These are phyloP conservation scores for Poeciliopsis prolifica DNA, from an alignment of 2,113 vertebrate genomes.

Conservation along the genomic window DNA sequence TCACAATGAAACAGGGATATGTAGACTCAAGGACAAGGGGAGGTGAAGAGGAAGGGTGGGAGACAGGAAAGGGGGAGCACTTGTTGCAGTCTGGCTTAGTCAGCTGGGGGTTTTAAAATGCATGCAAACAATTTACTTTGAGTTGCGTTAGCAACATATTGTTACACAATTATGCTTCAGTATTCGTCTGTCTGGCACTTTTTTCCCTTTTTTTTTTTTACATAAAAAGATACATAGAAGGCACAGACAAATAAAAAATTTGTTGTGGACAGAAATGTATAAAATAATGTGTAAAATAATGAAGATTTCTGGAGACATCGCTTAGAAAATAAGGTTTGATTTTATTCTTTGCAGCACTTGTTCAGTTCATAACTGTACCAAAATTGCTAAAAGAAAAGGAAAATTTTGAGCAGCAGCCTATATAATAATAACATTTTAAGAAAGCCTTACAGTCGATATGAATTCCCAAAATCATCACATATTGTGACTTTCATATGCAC, in stretches of 20 bases:
- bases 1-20: conserved; percentile 8
- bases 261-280: too few species aligned
- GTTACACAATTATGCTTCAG: background rate
- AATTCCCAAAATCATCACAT: too few species aligned
- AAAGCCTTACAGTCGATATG: too few species aligned
- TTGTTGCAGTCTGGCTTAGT: background rate
- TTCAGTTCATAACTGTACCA: too few species aligned
- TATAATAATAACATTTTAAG: too few species aligned
- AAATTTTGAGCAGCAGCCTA: too few species aligned
- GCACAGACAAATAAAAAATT: too few species aligned
- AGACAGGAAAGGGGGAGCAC: conserved; percentile 23
- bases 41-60: conserved; percentile 26
- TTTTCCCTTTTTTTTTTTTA: too few species aligned
- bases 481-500: too few species aligned
- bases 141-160: background rate
- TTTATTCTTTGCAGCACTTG: background rate
- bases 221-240: too few species aligned
- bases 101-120: conserved; percentile 2
- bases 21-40: conserved; percentile 24
- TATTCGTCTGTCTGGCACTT: background rate
- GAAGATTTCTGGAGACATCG: background rate
- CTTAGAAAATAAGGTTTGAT: background rate
- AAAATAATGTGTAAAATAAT: too few species aligned
- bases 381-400: too few species aligned
- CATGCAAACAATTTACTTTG: background rate